Evolutionary conservation across 2,113 vertebrate genomes (phyloP).

Genomic region (Lethenteron reissneri): DNA sequence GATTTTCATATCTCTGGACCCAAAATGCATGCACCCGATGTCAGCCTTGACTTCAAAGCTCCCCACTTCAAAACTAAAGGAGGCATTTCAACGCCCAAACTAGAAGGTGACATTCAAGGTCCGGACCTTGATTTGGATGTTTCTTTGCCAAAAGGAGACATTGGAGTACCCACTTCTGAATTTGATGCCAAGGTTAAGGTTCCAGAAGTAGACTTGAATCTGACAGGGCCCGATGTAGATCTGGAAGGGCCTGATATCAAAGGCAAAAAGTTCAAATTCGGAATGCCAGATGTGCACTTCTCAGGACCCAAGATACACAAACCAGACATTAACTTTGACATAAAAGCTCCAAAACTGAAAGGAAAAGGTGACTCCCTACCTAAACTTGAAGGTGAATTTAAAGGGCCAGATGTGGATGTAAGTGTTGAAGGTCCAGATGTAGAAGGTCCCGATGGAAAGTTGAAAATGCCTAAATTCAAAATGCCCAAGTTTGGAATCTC

Average conservation of each 20-base stretch:
- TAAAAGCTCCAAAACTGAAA: neutral
- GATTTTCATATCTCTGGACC: conserved; percentile 17
- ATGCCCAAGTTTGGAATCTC: conserved; percentile 22
- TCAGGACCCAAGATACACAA: conserved; percentile 11
- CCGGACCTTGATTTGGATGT: too few relatives aligned
- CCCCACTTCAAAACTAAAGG: conserved; percentile 15
- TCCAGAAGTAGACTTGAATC: conserved; percentile 4
- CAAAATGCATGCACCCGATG: conserved; percentile 14
- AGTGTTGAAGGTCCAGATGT: conserved; percentile 11
- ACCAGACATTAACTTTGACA: neutral
- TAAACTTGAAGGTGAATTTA: neutral
- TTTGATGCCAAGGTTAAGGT: too few relatives aligned
- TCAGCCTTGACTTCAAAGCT: conserved; percentile 20
- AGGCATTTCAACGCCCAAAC: conserved; percentile 15
- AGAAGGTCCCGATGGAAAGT: conserved; percentile 15
- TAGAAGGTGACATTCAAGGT: too few relatives aligned
- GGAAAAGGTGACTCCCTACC: too few relatives aligned
- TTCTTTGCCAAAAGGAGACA: too few relatives aligned
- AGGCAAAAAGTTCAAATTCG: conserved; percentile 12
- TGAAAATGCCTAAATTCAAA: conserved; percentile 23
- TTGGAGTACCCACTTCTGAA: too few relatives aligned
- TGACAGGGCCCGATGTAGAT: neutral
- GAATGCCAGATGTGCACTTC: conserved; percentile 10
- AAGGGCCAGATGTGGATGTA: conserved; percentile 8
- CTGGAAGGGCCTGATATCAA: conserved; percentile 10